Conservation (phyloP, 2,113 vertebrate genomes). For the Cyanoramphus novaezelandiae region DNA sequence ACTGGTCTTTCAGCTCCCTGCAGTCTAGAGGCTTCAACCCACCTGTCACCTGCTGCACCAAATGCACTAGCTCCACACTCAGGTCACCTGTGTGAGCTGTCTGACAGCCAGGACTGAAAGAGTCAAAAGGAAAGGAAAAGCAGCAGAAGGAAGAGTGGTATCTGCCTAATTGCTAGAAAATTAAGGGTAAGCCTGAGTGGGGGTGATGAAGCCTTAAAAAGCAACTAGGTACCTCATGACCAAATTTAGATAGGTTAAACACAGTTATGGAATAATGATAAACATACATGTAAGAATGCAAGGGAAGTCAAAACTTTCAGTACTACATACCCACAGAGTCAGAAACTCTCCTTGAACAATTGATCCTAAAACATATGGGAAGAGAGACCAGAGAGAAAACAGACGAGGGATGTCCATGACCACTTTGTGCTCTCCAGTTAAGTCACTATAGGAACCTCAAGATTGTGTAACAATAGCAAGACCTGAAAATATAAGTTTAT, state of each 20-base stretch:
- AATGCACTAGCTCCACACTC: rapidly evolving
- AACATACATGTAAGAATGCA: not conserved
- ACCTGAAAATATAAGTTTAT: not conserved
- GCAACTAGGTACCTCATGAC: not conserved
- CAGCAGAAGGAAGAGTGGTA: not conserved
- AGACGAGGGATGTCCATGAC: not conserved
- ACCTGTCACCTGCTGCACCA: not conserved
- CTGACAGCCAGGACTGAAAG: not conserved
- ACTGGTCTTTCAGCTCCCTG: not conserved
- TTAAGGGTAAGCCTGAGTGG: not conserved
- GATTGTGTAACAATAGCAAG: not conserved
- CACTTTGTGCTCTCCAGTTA: not conserved
- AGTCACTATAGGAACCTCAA: not conserved
- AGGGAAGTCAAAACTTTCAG: not conserved
- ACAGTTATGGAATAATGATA: not conserved
- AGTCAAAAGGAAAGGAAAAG: not conserved
- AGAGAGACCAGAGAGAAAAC: not conserved
- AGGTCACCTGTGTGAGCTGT: not conserved
- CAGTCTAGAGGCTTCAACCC: not conserved
- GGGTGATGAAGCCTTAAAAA: not conserved
- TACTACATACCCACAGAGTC: not conserved
- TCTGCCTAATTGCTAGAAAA: not conserved
- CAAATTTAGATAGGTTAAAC: not conserved
- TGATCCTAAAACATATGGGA: not conserved
- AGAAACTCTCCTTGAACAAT: not conserved